Evolutionary conservation across 2,888 invertebrate genomes (phyloP), one percentile per base, ranked within the genome.

Genomic region (Himalopsyche tibetana): DNA sequence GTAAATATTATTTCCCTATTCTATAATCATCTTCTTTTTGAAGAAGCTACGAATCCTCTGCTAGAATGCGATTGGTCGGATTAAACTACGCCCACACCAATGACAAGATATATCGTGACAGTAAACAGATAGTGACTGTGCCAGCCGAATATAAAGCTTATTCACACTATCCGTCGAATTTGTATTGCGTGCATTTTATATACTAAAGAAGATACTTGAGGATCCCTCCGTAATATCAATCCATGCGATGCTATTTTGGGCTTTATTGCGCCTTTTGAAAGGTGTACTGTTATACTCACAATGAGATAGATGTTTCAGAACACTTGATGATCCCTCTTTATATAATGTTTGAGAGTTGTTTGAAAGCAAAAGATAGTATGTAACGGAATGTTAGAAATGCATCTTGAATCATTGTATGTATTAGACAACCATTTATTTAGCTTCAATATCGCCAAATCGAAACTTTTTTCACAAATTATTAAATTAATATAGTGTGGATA

Each of bases 71-170:
- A 88, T 88, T 88, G 88, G 88, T 85, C 45, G 84, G 84, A 82
- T 69, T 55, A 55, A 69, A 83, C 79, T 56, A 85, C 88, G 88
- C 88, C 88, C 87, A 88, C 88, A 84, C 88, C 88, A 88, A 88
- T 88, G 88, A 88, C 88, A 88, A 88, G 88, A 88, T 88, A 51
- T 51, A 88, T 79, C 81, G 51, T 36, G 79, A 87, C 85, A 83
- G 88, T 81, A 80, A 85, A 87, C 82, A 87, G 86, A 87, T 88
- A 88, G 45, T 42, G 55, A 45, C 11, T 84, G 12, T 69, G 81
- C 55, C 55, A 40, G 42, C 17, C 83, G 28, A 85, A 80, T 40
- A 81, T 85, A 45, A 55, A 38, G 82, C 38, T 56, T 85, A 80
- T 63, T 8, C 51, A 4, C n/a, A 55, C 36, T 19, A 1, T 3